Percentiles rank a stretch among this genome's conserved stretches.
Conservation (phyloP, 2,113 vertebrate species). For the Mormyrus iriodes region DNA sequence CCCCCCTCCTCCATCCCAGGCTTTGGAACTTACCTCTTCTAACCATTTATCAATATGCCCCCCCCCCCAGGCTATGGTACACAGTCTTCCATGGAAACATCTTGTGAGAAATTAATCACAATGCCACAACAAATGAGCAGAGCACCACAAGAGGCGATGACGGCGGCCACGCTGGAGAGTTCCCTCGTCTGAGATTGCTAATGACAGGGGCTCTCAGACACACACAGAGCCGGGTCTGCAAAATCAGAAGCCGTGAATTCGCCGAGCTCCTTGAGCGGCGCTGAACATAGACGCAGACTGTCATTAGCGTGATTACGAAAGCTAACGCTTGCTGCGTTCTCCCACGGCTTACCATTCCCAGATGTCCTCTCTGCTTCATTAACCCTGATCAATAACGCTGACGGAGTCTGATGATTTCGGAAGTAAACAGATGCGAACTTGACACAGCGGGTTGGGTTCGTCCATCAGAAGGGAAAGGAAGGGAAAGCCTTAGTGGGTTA, state of each 20-base stretch:
- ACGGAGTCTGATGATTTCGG: not conserved
- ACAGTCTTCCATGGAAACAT: constrained; percentile 4
- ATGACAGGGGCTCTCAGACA: not conserved
- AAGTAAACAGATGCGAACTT: not conserved
- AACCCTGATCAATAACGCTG: not conserved
- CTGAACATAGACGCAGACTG: not conserved
- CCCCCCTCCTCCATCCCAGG: not conserved
- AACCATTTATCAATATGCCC: constrained; percentile 11
- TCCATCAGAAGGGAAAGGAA: not conserved
- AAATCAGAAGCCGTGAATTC: not conserved
- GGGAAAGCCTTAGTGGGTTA: not conserved
- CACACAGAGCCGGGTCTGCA: no score
- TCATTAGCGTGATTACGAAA: constrained; percentile 4
- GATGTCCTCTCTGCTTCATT: not conserved
- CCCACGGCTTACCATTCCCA: not conserved
- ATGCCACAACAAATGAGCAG: not conserved
- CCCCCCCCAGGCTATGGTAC: not conserved
- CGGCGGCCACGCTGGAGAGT: not conserved
- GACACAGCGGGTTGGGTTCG: not conserved
- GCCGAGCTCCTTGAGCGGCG: not conserved
- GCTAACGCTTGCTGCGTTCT: not conserved
- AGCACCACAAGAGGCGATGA: not conserved
- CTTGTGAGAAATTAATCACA: constrained; percentile 18
- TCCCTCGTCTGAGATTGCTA: not conserved
- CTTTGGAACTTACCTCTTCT: not conserved